These are phyloP conservation scores for Furcifer pardalis DNA, from an alignment of 2,797 vertebrate genomes.

Conservation along the genomic window DNA sequence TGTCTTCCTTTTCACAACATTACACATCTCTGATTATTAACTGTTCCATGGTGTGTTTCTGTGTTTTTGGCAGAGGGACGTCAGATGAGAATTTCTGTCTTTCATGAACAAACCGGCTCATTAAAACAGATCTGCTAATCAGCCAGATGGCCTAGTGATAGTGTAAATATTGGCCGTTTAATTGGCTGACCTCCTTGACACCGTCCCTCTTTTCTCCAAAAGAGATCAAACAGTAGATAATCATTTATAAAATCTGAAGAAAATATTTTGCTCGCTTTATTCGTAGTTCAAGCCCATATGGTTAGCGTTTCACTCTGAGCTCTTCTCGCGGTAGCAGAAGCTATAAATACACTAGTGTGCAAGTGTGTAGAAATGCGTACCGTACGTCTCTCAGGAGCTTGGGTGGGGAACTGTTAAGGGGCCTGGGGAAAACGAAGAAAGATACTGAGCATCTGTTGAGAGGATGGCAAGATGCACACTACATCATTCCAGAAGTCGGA, in stretches of 20 bases:
- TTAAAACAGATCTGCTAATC: constrained; percentile 37
- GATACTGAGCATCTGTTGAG: neutral
- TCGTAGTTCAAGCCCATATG: constrained; percentile 35
- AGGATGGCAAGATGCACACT: neutral
- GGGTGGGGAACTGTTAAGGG: neutral
- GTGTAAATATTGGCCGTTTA: constrained; percentile 36
- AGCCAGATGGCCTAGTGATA: constrained; percentile 28
- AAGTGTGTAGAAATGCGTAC: neutral
- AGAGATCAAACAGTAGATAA: neutral
- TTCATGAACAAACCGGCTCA: constrained; percentile 39
- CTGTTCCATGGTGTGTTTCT: constrained; percentile 14
- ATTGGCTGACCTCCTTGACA: constrained; percentile 29
- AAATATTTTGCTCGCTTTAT: constrained; percentile 12
- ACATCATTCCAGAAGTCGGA: neutral
- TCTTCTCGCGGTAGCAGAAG: constrained; percentile 22
- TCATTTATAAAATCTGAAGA: constrained; percentile 25
- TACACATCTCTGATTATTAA: constrained; percentile 26
- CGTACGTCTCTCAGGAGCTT: neutral
- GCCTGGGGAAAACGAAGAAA: neutral
- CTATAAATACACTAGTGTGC: constrained; percentile 25
- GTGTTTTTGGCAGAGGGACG: neutral
- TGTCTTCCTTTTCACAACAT: constrained; percentile 53
- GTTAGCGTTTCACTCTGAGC: neutral
- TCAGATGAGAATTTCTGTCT: constrained; percentile 37
- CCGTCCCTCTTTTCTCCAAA: constrained; percentile 23